Conservation (phyloP, 1,140 invertebrate species). For the Brachionus manjavacas region DNA sequence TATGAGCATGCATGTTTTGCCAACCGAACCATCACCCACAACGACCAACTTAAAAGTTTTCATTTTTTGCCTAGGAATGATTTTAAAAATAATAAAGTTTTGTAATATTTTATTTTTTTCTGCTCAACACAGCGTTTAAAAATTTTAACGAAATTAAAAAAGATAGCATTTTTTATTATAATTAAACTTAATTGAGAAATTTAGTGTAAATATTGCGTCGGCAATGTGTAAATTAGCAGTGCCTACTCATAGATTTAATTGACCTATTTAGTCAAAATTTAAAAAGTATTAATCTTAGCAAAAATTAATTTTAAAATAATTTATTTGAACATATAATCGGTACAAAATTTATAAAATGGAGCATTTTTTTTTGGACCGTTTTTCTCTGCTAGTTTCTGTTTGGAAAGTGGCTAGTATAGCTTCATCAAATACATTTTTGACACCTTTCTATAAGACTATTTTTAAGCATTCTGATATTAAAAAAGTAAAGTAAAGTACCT, state of each 20-base stretch:
- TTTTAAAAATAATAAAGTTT: not conserved
- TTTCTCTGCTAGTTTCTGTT: constrained; percentile 67
- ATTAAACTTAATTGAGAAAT: not conserved
- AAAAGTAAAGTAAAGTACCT: not conserved
- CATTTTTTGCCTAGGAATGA: not conserved
- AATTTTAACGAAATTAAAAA: not conserved
- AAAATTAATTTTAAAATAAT: not conserved
- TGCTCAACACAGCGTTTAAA: constrained; percentile 25
- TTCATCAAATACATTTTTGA: constrained; percentile 99
- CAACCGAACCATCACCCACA: constrained; percentile 52
- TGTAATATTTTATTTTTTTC: not conserved
- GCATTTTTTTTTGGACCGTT: not conserved
- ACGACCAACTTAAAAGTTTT: constrained; percentile 47
- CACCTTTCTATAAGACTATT: constrained; percentile 72
- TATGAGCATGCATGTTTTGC: constrained; percentile 51
- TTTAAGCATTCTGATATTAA: not conserved
- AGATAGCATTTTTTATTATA: constrained; percentile 13
- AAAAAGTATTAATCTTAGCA: not conserved
- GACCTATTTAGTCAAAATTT: not conserved
- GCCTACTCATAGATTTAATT: not conserved
- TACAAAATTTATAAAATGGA: not conserved
- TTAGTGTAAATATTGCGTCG: not conserved
- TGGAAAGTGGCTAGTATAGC: constrained; percentile 82
- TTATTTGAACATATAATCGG: not conserved
- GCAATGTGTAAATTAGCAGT: not conserved